These are phyloP conservation scores for Seriola aureovittata DNA, from an alignment of 2,113 vertebrate genomes.

Conservation along the genomic window DNA sequence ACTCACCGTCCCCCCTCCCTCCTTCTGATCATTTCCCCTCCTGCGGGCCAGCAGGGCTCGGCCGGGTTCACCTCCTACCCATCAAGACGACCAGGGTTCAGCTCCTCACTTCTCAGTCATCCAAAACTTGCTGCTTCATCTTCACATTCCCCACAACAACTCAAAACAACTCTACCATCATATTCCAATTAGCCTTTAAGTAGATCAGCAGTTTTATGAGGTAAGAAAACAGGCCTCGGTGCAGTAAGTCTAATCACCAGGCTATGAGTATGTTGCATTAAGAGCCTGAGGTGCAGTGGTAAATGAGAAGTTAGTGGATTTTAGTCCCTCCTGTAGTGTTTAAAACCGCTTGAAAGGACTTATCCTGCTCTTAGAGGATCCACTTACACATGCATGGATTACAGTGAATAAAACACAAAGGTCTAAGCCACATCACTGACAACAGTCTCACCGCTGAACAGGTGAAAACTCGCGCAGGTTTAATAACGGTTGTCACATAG, in stretches of 20 bases:
- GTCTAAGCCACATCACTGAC: conserved; percentile 59
- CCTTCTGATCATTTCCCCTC: conserved; percentile 63
- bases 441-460: conserved; percentile 53
- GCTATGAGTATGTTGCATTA: conserved; percentile 37
- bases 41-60: conserved; percentile 51
- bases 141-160: conserved; percentile 26
- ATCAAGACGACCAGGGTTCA: conserved; percentile 46
- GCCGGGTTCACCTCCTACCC: conserved; percentile 61
- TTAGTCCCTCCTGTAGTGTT: conserved; percentile 71
- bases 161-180: not conserved
- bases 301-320: conserved; percentile 71
- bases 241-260: conserved; percentile 24
- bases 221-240: not conserved
- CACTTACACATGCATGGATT: conserved; percentile 81
- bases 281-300: conserved; percentile 49
- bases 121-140: conserved; percentile 27
- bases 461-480: conserved; percentile 58
- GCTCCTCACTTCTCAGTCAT: conserved; percentile 10
- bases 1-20: conserved; percentile 51
- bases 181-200: not conserved
- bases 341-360: conserved; percentile 75
- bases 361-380: conserved; percentile 77
- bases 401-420: conserved; percentile 75
- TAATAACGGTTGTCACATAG: conserved; percentile 60
- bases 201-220: not conserved